Evolutionary conservation across 2,797 vertebrate genomes (phyloP), one percentile per base, ranked within the genome.

Genomic region (Lutjanus argentimaculatus): DNA sequence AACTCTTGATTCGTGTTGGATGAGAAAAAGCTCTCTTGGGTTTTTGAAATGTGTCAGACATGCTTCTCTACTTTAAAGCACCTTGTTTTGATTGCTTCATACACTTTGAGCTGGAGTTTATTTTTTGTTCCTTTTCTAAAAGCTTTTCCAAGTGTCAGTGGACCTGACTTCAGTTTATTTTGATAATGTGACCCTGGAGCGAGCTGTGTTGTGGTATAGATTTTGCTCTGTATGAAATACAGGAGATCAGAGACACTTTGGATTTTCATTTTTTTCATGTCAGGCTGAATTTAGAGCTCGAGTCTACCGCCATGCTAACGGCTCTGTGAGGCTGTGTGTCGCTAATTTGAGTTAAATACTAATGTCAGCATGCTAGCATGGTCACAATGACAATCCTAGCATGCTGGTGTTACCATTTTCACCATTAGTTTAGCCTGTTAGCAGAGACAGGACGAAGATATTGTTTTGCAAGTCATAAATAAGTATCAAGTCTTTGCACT

Each of bases 161-260:
- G 59, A 65, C 43, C 63, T 58, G 68, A 73, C 25, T 49, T 19
- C 72, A 58, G 65, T 88, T 91, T 91, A 81, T 91, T 91, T 90
- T 80, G 45, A 75, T 74, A 57, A 73, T 55, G 66, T 86, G 79
- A 85, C 69, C 57, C 40, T 66, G 74, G 22, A 64, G 42, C 48
- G 43, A 42, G 57, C 43, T 68, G 61, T 69, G 58, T 61, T 67
- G 65, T 25, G 17, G 62, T 75, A 25, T 7, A 64, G 69, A 74
- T 70, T 63, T 72, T n/a, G 17, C 46, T 40, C 49, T 3, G 19
- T 36, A 22, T 65, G 55, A 76, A 70, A 74, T 21, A 75, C 36
- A 40, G 11, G 45, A 61, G 46, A 74, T 79, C 67, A 67, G 49
- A 80, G 55, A 55, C 15, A 14, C 14, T 58, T 79, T 52, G 0